Conservation (phyloP, 2,113 vertebrate genomes). For the Micronisus gabar region DNA sequence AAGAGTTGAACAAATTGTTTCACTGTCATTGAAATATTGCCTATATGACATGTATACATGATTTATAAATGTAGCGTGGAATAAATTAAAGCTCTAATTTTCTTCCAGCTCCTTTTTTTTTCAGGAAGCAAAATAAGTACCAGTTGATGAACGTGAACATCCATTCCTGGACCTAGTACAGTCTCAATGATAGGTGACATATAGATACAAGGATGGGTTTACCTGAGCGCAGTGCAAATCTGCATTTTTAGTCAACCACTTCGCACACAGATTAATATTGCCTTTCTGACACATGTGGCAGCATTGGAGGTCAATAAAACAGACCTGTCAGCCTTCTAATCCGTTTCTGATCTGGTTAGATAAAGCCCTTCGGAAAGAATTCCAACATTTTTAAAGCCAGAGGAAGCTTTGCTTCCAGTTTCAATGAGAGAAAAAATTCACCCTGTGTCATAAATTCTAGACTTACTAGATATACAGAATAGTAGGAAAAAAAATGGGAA, state of each 20-base stretch:
- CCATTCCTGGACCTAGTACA: neutral
- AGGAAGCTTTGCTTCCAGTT: neutral
- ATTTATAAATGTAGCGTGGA: neutral
- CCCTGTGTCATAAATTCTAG: neutral
- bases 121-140: neutral
- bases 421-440: neutral
- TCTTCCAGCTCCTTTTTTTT: neutral
- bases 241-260: neutral
- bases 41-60: neutral
- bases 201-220: neutral
- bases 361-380: neutral
- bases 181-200: neutral
- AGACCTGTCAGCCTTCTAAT: neutral
- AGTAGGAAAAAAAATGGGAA: rapidly evolving
- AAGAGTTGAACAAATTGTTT: neutral
- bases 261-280: neutral
- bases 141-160: neutral
- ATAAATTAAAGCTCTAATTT: neutral
- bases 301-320: neutral
- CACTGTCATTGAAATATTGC: neutral
- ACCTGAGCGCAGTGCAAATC: neutral
- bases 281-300: neutral
- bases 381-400: neutral
- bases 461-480: neutral
- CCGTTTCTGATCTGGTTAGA: neutral